Evolutionary conservation across 2,888 invertebrate species (phyloP).

Genomic region (Aplocera efformata): DNA sequence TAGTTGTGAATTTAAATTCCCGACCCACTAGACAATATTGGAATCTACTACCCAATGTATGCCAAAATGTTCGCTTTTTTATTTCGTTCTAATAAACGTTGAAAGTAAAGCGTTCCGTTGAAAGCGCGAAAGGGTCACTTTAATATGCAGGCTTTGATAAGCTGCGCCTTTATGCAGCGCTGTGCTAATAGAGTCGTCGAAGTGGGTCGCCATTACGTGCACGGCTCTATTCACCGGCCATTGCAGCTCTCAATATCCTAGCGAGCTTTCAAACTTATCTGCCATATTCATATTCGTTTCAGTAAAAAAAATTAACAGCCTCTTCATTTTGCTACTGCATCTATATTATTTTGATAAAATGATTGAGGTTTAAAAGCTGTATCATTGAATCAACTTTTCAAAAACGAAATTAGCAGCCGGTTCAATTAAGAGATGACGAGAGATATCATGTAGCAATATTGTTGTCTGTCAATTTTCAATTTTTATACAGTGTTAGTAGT

Average conservation of each 20-base stretch:
- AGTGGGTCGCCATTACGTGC: conserved; percentile 39
- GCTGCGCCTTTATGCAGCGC: conserved; percentile 49
- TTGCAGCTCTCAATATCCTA: conserved; percentile 12
- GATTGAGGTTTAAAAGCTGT: no score
- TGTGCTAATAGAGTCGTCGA: conserved; percentile 47
- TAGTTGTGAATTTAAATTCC: no score
- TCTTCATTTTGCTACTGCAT: no score
- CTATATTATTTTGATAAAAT: no score
- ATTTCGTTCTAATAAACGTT: conserved; percentile 17
- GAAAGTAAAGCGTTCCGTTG: conserved; percentile 28
- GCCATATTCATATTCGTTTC: conserved; percentile 4
- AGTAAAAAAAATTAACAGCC: conserved; percentile 1
- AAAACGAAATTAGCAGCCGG: no score
- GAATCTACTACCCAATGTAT: no score
- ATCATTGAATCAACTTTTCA: no score
- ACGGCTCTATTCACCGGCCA: conserved; percentile 29
- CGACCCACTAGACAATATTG: no score
- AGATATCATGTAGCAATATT: no score
- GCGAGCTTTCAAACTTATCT: conserved; percentile 9
- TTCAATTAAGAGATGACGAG: no score
- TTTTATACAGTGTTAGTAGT: no score
- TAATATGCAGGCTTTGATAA: conserved; percentile 57
- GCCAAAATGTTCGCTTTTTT: conserved; percentile 3
- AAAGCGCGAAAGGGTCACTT: conserved; percentile 47
- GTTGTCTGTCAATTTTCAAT: no score